Conservation (phyloP, 2,797 vertebrate genomes). For the Rallus crepitans region DNA sequence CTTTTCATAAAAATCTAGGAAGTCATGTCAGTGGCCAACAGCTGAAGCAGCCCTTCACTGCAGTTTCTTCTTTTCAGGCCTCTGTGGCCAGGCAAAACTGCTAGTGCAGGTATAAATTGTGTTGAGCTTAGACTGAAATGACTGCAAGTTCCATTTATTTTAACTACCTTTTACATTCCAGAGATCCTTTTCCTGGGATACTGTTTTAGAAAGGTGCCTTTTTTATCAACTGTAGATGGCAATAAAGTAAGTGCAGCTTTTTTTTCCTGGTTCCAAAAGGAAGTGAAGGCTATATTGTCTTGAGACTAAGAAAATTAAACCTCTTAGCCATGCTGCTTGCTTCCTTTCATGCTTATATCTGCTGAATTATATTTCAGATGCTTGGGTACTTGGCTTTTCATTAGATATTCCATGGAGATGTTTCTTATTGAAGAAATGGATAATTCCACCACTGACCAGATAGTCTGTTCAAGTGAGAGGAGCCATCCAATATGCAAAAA, state of each 20-base stretch:
- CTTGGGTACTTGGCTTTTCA: not conserved
- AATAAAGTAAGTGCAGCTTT: not conserved
- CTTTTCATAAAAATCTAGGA: not conserved
- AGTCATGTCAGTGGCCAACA: not conserved
- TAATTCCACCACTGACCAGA: not conserved
- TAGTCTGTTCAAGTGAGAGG: not conserved
- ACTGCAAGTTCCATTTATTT: not conserved
- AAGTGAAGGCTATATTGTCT: not conserved
- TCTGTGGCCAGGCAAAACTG: not conserved
- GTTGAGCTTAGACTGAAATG: not conserved
- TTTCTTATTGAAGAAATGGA: not conserved
- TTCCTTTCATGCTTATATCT: not conserved
- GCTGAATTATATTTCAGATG: not conserved
- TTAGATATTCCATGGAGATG: not conserved
- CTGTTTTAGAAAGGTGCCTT: not conserved
- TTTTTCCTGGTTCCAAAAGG: not conserved
- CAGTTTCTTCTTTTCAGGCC: not conserved
- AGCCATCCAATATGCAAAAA: not conserved
- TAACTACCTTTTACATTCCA: not conserved
- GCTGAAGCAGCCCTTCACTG: not conserved
- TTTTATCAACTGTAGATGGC: not conserved
- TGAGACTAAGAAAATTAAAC: not conserved
- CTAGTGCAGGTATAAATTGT: not conserved
- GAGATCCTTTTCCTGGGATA: not conserved
- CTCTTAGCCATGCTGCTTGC: accelerated